Percentiles rank a stretch among this genome's conserved stretches.
phyloP scores from a whole-genome alignment of 2,113 vertebrate genomes.

The Oxyura jamaicensis region DNA sequence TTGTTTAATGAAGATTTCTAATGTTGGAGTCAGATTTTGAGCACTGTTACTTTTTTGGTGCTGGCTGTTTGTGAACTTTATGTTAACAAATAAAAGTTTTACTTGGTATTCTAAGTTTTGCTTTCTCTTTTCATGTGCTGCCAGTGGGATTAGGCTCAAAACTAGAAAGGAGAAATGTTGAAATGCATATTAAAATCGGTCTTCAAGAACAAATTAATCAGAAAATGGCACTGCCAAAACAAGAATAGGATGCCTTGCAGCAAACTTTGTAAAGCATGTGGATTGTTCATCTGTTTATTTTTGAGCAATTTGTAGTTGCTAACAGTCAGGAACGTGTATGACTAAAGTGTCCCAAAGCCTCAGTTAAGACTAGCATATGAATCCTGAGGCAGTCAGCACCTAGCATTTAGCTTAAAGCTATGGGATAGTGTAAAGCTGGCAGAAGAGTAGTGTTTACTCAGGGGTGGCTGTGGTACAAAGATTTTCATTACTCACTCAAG shows the following conservation, averaged over 20 bases:
- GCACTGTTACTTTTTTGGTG: not conserved
- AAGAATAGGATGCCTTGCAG: not conserved
- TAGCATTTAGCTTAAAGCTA: not conserved
- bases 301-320: not conserved
- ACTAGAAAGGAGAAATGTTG: not conserved
- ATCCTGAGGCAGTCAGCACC: not conserved
- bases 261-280: not conserved
- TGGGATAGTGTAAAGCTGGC: fast-evolving
- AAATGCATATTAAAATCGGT: not conserved
- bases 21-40: not conserved
- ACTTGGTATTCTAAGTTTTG: not conserved
- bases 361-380: not conserved
- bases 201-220: not conserved
- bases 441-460: not conserved
- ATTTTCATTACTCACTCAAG: not conserved
- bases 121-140: not conserved
- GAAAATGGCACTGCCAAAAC: not conserved
- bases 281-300: not conserved
- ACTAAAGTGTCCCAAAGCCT: not conserved
- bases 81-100: not conserved
- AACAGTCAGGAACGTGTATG: not conserved
- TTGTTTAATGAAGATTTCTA: not conserved
- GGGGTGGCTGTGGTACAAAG: too few relatives aligned
- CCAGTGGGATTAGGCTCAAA: not conserved
- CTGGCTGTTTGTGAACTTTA: not conserved